Conservation (phyloP, 1,140 invertebrate species). For the Hypsibius dujardini region DNA sequence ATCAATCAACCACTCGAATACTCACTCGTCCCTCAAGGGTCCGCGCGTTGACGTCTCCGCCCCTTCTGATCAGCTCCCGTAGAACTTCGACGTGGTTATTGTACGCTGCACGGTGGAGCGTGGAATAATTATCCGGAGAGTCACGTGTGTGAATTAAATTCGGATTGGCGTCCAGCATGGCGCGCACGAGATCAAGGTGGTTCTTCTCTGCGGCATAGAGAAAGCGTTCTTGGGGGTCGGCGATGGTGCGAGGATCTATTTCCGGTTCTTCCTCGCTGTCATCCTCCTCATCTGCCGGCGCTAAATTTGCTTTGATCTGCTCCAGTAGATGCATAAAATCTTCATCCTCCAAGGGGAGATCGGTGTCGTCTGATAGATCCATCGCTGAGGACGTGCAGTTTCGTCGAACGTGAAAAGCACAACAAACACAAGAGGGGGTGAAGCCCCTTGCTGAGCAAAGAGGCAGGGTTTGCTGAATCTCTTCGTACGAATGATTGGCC, state of each 20-base stretch:
- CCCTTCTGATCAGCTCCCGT: constrained; percentile 50
- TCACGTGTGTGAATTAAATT: constrained; percentile 51
- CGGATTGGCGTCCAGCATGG: constrained; percentile 43
- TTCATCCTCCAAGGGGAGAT: too few species aligned
- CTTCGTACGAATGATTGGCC: too few species aligned
- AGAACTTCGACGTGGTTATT: constrained; percentile 60
- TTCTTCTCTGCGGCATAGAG: constrained; percentile 67
- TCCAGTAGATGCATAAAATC: too few species aligned
- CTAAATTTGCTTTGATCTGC: background rate
- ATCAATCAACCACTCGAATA: too few species aligned
- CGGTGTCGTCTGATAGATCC: too few species aligned
- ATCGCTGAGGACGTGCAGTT: too few species aligned
- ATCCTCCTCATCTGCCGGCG: background rate
- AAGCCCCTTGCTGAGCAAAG: too few species aligned
- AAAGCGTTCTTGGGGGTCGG: constrained; percentile 27
- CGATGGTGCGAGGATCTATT: background rate
- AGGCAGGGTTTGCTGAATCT: too few species aligned
- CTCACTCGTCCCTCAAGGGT: too few species aligned
- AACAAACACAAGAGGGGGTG: too few species aligned
- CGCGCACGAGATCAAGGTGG: constrained; percentile 44
- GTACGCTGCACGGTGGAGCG: constrained; percentile 76
- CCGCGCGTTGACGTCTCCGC: constrained; percentile 31
- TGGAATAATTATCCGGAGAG: constrained; percentile 65
- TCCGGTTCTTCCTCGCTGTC: background rate
- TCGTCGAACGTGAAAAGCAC: too few species aligned